Evolutionary conservation across 2,113 vertebrate genomes (phyloP), one percentile per base, ranked within the genome.

Genomic region (Drymodes brunneopygia): DNA sequence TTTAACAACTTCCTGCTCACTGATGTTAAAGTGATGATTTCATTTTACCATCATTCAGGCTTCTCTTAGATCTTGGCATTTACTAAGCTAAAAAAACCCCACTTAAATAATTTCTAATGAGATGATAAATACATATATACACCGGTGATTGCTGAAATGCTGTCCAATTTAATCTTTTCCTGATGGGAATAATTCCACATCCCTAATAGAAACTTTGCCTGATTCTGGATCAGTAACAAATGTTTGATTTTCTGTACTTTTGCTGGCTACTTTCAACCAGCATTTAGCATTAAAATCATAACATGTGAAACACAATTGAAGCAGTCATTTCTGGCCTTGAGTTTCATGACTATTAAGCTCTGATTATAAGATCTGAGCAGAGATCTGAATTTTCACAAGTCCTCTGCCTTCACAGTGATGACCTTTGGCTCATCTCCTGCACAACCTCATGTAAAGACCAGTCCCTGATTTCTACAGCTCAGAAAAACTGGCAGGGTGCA

Each of bases 71-170:
- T 69, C 79, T 80, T 40, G 81, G 86, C 79, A 86, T 86, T 86
- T 81, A 73, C 65, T n/a, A 64, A 89, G 92, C 95, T 91, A 96
- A 97, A 47, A 81, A 95, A 96, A 36, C n/a, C 79, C 53, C 66
- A 72, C 70, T 97, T 97, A 95, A 85, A 96, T 97, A 24, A 90
- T 57, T 82, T 93, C 81, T 96, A 98, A 97, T 23, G 21, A 86
- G 86, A 90, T 96, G 83, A 95, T 78, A 96, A 97, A 97, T 97
- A 86, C 15, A 42, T 65, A 71, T 66, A 70, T 18, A 12, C 71
- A 89, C n/a, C 57, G 11, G 48, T 64, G 57, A 95, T 64, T 29
- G 86, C 88, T 67, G 47, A 61, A 77, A 93, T 48, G 66, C 81
- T 94, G 73, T 60, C 45, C 77, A 65, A 94, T 93, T 92, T 91